These are phyloP conservation scores for Paralinhomoeus sp. DNA, from an alignment of 2,888 invertebrate genomes.

Conservation along the genomic window DNA sequence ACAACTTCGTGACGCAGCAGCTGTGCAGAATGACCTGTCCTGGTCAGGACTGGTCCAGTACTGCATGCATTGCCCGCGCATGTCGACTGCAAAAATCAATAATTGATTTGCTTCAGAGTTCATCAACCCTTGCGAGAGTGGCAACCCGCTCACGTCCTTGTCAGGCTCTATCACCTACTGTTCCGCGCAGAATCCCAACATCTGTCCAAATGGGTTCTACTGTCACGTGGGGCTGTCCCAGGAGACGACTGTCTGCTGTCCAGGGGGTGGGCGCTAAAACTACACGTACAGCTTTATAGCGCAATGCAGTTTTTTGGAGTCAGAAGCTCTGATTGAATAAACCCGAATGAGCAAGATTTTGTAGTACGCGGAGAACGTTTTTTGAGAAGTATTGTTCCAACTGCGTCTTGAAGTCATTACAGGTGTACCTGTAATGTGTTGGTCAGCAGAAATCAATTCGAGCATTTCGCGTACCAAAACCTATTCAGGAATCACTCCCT, in stretches of 20 bases:
- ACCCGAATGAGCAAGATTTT: not conserved
- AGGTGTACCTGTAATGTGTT: too few relatives aligned
- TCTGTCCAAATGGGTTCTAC: slow-evolving; percentile 4
- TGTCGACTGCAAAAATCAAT: too few relatives aligned
- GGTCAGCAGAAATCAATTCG: too few relatives aligned
- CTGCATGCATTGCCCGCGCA: too few relatives aligned
- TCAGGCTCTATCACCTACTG: slow-evolving; percentile 2
- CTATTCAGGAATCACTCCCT: slow-evolving; percentile 4
- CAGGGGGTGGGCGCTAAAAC: slow-evolving; percentile 2
- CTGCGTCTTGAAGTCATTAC: too few relatives aligned
- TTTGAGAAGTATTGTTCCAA: too few relatives aligned
- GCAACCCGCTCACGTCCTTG: not conserved
- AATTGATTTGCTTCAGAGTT: slow-evolving; percentile 2
- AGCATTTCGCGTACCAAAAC: too few relatives aligned
- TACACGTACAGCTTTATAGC: too few relatives aligned
- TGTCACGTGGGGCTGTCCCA: slow-evolving; percentile 3
- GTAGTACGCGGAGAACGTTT: too few relatives aligned
- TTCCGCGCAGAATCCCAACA: slow-evolving; percentile 1
- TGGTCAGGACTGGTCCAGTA: not conserved
- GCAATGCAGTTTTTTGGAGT: too few relatives aligned
- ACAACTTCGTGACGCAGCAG: slow-evolving; percentile 4
- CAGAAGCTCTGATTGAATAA: not conserved
- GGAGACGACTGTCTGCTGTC: slow-evolving; percentile 5
- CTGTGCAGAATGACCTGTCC: slow-evolving; percentile 1
- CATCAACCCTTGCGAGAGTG: slow-evolving; percentile 2